These are phyloP conservation scores for Myxocyprinus asiaticus DNA, from an alignment of 2,113 vertebrate species.

Conservation along the genomic window DNA sequence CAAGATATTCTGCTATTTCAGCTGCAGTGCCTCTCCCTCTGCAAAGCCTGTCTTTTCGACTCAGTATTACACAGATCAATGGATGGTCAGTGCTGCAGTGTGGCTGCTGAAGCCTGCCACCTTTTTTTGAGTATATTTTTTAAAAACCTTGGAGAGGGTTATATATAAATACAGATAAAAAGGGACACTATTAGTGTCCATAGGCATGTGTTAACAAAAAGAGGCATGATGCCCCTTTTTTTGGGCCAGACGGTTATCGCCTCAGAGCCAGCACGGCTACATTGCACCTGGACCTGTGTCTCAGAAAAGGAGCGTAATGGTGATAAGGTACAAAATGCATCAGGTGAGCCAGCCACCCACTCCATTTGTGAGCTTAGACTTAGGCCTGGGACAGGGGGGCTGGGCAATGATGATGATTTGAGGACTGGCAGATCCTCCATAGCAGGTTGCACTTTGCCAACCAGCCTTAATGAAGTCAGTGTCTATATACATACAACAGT, in stretches of 20 bases:
- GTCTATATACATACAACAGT: not conserved
- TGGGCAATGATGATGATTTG: not conserved
- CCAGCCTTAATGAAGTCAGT: not conserved
- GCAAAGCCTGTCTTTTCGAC: constrained; percentile 20
- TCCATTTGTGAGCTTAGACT: constrained; percentile 11
- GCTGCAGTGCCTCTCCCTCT: constrained; percentile 2
- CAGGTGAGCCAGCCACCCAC: constrained; percentile 20
- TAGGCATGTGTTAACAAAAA: constrained; percentile 14
- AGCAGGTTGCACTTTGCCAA: not conserved
- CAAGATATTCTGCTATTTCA: constrained; percentile 41
- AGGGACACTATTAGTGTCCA: not conserved
- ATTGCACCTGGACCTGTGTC: constrained; percentile 7
- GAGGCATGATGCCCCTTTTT: constrained; percentile 4
- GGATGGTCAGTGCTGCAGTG: not conserved
- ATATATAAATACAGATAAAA: not conserved
- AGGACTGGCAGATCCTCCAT: not conserved
- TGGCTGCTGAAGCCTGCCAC: not conserved
- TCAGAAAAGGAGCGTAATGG: not conserved
- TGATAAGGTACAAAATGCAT: constrained; percentile 5
- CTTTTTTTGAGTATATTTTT: too few relatives aligned
- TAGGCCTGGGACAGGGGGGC: not conserved
- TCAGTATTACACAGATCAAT: not conserved
- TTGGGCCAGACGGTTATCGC: constrained; percentile 19
- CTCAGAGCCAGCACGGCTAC: not conserved
- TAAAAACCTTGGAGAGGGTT: not conserved